Evolutionary conservation across 2,888 invertebrate species (phyloP).

Genomic region (Conomelus anceps): DNA sequence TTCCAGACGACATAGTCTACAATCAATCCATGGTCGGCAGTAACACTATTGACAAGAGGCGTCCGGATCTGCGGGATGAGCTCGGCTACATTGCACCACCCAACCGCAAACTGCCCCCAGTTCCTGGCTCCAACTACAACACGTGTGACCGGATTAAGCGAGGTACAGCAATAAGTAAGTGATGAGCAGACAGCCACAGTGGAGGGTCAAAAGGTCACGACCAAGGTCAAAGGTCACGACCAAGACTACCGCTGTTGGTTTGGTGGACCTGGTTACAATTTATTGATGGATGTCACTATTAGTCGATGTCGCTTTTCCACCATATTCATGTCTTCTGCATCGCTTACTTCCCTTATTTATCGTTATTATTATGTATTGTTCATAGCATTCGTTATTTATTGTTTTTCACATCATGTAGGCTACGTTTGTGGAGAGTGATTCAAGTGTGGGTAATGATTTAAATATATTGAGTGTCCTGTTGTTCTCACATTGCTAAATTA

Average conservation of each 20-base stretch:
- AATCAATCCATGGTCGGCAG: constrained; percentile 68
- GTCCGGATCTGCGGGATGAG: constrained; percentile 78
- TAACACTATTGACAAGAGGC: constrained; percentile 72
- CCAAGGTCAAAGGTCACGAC: background rate
- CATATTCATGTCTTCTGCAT: background rate
- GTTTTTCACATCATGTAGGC: background rate
- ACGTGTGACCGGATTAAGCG: constrained; percentile 90
- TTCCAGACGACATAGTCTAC: constrained; percentile 81
- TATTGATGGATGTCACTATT: background rate
- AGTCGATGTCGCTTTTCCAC: background rate
- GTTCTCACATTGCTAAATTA: no score
- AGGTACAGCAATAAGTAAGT: constrained; percentile 88
- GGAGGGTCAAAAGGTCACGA: background rate
- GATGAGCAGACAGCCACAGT: constrained; percentile 33
- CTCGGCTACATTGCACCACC: constrained; percentile 90
- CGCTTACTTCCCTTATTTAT: background rate
- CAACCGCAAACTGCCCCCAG: constrained; percentile 84
- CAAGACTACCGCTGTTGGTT: background rate
- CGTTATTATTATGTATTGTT: background rate
- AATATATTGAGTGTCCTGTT: no score
- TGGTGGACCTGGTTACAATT: background rate
- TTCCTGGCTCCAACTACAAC: constrained; percentile 88
- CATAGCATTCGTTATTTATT: no score
- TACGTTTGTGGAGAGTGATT: background rate
- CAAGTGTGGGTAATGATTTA: background rate